Percentiles rank a stretch among this genome's conserved stretches.
These are phyloP conservation scores for Yponomeuta evonymella DNA, from an alignment of 2,888 invertebrate species.

Conservation along the genomic window DNA sequence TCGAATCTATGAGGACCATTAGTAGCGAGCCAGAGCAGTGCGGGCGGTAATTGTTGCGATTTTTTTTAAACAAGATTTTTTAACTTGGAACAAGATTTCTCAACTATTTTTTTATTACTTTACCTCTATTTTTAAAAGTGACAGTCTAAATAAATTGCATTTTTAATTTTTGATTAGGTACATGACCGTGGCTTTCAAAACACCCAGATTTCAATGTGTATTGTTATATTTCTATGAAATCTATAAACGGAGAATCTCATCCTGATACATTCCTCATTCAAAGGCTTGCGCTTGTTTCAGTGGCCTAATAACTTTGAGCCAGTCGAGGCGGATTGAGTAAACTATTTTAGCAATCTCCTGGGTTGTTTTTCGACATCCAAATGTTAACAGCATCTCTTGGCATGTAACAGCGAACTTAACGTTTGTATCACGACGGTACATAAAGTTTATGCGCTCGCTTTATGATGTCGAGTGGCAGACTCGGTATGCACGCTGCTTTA, in stretches of 20 bases:
- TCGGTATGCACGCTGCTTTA: background rate
- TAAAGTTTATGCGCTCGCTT: constrained; percentile 7
- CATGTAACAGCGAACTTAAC: background rate
- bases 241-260: background rate
- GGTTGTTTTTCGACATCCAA: constrained; percentile 1
- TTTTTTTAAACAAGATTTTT: no score
- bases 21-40: no score
- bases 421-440: constrained; percentile 3
- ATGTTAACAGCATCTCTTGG: constrained; percentile 8
- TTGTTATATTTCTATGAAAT: no score
- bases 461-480: background rate
- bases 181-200: no score
- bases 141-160: no score
- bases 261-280: background rate
- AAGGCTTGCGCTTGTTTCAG: background rate
- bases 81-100: no score
- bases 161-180: no score
- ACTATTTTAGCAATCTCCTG: constrained; percentile 17
- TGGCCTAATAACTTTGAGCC: background rate
- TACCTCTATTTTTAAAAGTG: no score
- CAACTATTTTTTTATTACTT: no score
- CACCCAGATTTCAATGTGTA: no score
- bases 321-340: constrained; percentile 2
- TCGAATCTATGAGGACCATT: no score
- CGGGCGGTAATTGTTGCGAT: no score